Percentiles rank a stretch among this genome's conserved stretches.
Conservation (phyloP, 2,888 invertebrate genomes). For the Drosophila yooni region DNA sequence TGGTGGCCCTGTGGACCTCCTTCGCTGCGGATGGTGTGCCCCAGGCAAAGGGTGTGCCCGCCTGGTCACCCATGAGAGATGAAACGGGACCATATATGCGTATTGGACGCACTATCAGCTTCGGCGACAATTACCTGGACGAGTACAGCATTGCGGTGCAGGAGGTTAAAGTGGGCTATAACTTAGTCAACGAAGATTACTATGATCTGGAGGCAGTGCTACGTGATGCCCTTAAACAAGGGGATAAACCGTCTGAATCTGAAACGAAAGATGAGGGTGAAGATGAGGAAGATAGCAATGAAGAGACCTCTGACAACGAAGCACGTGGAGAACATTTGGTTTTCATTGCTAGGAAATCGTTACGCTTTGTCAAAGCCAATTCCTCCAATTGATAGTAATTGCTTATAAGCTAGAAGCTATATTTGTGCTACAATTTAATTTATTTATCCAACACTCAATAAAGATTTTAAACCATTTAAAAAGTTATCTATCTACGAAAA, state of each 20-base stretch:
- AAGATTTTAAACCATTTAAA: neutral
- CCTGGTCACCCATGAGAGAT: conserved; percentile 82
- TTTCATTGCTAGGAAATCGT: conserved; percentile 66
- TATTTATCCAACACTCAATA: conserved; percentile 6
- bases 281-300: conserved; percentile 28
- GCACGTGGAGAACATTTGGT: conserved; percentile 66
- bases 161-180: conserved; percentile 76
- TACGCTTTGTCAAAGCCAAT: conserved; percentile 16
- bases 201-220: conserved; percentile 73
- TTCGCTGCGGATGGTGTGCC: conserved; percentile 83
- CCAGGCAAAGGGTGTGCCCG: conserved; percentile 67
- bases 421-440: neutral
- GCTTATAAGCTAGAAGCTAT: neutral
- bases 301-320: conserved; percentile 41
- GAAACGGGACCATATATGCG: conserved; percentile 84
- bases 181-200: conserved; percentile 80
- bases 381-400: neutral
- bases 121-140: conserved; percentile 82
- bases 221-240: conserved; percentile 29
- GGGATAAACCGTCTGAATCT: conserved; percentile 10
- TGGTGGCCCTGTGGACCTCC: conserved; percentile 85
- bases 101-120: conserved; percentile 73
- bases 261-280: conserved; percentile 43
- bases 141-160: conserved; percentile 81
- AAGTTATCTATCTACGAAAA: neutral